These are phyloP conservation scores for Guaruba guarouba DNA, from an alignment of 2,113 vertebrate species.

Conservation along the genomic window DNA sequence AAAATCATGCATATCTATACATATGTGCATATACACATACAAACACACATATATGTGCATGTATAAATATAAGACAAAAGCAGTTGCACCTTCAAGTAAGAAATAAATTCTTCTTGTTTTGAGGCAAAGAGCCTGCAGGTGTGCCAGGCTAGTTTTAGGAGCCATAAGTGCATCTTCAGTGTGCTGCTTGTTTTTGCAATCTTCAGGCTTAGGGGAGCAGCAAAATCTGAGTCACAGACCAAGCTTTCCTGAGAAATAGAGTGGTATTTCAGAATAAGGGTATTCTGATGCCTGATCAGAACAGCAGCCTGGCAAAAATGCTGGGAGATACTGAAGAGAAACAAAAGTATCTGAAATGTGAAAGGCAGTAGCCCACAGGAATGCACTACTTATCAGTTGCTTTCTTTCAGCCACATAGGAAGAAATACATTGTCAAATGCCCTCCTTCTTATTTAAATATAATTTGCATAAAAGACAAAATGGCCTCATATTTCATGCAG, in stretches of 20 bases:
- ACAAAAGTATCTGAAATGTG: background rate
- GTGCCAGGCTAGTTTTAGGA: background rate
- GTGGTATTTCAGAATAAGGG: background rate
- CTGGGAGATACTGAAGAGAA: background rate
- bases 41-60: fast-evolving
- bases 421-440: background rate
- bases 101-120: background rate
- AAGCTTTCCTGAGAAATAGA: background rate
- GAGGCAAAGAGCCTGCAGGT: background rate
- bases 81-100: background rate
- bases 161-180: background rate
- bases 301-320: background rate
- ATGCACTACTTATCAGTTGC: background rate
- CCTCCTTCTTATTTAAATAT: background rate
- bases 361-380: fast-evolving
- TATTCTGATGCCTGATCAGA: background rate
- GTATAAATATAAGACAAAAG: background rate
- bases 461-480: background rate
- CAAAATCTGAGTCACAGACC: background rate
- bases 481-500: background rate
- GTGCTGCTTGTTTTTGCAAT: background rate
- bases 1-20: fast-evolving
- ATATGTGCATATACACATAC: background rate
- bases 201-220: background rate
- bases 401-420: background rate